Base-by-base conservation (phyloP, 2,888 invertebrate genomes). In the Marronus borbonicus region DNA sequence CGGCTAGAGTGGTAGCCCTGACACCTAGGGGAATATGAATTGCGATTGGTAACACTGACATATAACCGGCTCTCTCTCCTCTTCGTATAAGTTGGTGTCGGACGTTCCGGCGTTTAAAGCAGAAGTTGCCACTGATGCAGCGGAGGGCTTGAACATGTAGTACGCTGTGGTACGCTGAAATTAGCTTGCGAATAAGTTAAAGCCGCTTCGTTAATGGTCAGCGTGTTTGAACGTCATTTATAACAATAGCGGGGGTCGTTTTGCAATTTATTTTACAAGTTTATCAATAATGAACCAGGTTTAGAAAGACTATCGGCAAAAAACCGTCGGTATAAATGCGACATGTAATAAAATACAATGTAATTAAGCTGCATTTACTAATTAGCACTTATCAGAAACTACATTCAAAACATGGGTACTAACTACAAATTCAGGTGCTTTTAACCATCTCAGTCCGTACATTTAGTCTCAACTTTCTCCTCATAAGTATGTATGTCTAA, bases 21-120 rank as follows among this genome's bases (percentile, higher is more conserved):
- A 86, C 88, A 87, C 87, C 87, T 87, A 85, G 85, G 86, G 86
- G 87, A 86, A 87, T 87, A 87, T 88, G 88, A 87, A 88, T 87
- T 86, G 88, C 86, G 85, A 87, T 87, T 86, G 87, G 87, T 85
- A 86, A 86, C 85, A 84, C 85, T 87, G 88, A 88, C 87, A 84
- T 85, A 87, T 85, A 79, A 84, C 84, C 83, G 65, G 58, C 65
- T 64, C 76, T 79, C 78, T 78, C 76, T 64, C 76, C 77, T 74
- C 60, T 58, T 60, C 62, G 76, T 20, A 58, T 68, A 77, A 77
- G 72, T 79, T 77, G 58, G 31, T 60, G 74, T 66, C 66, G 72
- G 69, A 77, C 62, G 64, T 77, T 64, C 58, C 20, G 12, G 60
- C 20, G 72, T 69, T 68, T 68, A 76, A 76, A 60, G 44, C 60